phyloP scores from a whole-genome alignment of 2,888 invertebrate species.

The Pseudococcus viburni region DNA sequence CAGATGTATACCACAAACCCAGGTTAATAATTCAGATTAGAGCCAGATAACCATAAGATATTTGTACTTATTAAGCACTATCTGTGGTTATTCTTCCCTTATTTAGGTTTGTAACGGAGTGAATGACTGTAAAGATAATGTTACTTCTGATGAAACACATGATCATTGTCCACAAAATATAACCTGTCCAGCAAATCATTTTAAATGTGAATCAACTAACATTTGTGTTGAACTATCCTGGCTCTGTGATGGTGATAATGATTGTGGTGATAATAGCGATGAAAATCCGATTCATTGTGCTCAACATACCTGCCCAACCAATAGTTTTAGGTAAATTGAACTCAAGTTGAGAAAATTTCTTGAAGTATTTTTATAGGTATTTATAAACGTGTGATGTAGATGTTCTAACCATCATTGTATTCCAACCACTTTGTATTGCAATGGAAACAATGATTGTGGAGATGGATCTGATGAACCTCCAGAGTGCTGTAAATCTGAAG shows the following conservation, averaged over 20 bases:
- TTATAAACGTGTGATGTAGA: slow-evolving; percentile 71
- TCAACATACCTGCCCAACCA: slow-evolving; percentile 89
- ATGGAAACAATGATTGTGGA: slow-evolving; percentile 94
- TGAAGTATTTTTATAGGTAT: background rate
- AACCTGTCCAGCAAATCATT: slow-evolving; percentile 90
- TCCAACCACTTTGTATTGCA: slow-evolving; percentile 97
- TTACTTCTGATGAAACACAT: slow-evolving; percentile 91
- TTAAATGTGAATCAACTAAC: slow-evolving; percentile 94
- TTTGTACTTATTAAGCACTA: background rate
- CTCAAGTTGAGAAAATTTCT: background rate
- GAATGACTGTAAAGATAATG: slow-evolving; percentile 93
- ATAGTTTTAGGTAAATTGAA: slow-evolving; percentile 79
- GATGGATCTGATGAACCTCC: slow-evolving; percentile 93
- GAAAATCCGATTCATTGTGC: slow-evolving; percentile 92
- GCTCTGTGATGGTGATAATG: slow-evolving; percentile 97
- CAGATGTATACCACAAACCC: slow-evolving; percentile 89
- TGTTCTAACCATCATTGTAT: slow-evolving; percentile 95
- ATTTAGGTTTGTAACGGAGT: slow-evolving; percentile 87
- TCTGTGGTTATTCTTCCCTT: background rate
- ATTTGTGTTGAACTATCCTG: slow-evolving; percentile 98
- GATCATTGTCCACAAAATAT: slow-evolving; percentile 89
- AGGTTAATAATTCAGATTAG: slow-evolving; percentile 72
- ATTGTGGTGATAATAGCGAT: slow-evolving; percentile 95
- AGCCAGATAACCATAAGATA: background rate
- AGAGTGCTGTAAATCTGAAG: slow-evolving; percentile 93